Evolutionary conservation across 2,888 invertebrate genomes (phyloP).

Genomic region (Plagodis pulveraria): DNA sequence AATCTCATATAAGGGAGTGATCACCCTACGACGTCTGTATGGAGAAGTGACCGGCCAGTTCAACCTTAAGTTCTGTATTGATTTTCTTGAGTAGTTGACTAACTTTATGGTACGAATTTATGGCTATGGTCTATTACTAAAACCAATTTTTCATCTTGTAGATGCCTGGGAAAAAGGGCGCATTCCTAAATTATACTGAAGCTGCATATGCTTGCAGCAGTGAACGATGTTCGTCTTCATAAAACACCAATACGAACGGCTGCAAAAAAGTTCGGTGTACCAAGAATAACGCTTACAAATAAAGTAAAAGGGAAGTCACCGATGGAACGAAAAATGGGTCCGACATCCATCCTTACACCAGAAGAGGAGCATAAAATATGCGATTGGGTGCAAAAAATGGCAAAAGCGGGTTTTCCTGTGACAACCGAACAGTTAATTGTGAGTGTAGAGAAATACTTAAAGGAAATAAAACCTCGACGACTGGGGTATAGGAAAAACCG

Average conservation of each 20-base stretch:
- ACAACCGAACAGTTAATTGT: constrained; percentile 33
- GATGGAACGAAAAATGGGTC: constrained; percentile 41
- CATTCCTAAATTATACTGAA: constrained; percentile 38
- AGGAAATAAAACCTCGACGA: constrained; percentile 29
- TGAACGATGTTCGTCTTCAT: constrained; percentile 38
- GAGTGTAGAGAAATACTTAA: constrained; percentile 33
- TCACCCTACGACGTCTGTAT: too few species aligned
- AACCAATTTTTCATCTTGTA: constrained; percentile 34
- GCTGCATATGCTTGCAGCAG: constrained; percentile 37
- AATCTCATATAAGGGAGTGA: too few species aligned
- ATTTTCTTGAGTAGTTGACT: constrained; percentile 35
- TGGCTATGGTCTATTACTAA: constrained; percentile 30
- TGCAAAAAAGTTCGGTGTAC: constrained; percentile 41
- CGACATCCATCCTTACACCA: constrained; percentile 27
- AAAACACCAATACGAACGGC: constrained; percentile 40
- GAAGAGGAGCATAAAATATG: constrained; percentile 35
- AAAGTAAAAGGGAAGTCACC: constrained; percentile 41
- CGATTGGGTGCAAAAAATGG: constrained; percentile 33
- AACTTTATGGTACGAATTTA: constrained; percentile 29
- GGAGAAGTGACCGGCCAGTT: too few species aligned
- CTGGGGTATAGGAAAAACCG: constrained; percentile 61
- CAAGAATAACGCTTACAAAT: constrained; percentile 40
- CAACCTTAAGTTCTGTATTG: constrained; percentile 13
- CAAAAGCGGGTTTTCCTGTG: constrained; percentile 31
- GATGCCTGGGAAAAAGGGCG: constrained; percentile 36